Conservation (phyloP, 2,797 vertebrate species). For the Centropyge bicolor region DNA sequence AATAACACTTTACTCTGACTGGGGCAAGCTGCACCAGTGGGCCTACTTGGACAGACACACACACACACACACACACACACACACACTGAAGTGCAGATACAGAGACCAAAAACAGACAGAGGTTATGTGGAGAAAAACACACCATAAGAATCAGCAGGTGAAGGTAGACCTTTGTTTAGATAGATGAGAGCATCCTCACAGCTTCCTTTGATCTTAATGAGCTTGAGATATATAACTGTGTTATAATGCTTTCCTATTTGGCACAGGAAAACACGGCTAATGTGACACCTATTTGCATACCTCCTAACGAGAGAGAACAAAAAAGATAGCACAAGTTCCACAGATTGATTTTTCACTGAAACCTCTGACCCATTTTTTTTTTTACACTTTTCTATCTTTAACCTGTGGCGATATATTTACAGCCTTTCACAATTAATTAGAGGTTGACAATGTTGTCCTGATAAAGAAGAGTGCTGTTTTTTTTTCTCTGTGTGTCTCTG, state of each 20-base stretch:
- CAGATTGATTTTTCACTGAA: not conserved
- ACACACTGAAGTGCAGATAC: not conserved
- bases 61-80: not conserved
- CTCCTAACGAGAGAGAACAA: not conserved
- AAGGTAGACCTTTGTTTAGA: conserved; percentile 9
- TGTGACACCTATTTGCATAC: conserved; percentile 32
- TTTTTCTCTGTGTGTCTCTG: not conserved
- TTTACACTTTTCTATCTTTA: conserved; percentile 1
- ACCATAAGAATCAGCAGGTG: not conserved
- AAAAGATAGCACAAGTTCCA: not conserved
- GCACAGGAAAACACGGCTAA: not conserved
- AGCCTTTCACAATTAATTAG: not conserved
- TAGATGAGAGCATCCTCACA: not conserved
- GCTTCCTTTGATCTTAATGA: conserved; percentile 34
- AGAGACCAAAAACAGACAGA: conserved; percentile 10
- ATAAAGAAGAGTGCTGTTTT: not conserved
- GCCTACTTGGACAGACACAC: conserved; percentile 18
- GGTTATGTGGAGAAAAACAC: conserved; percentile 8
- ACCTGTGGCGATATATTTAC: not conserved
- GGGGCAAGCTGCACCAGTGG: conserved; percentile 49
- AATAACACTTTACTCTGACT: conserved; percentile 65
- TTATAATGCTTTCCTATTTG: conserved; percentile 16
- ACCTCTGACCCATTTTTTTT: conserved; percentile 1
- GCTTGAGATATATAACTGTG: not conserved
- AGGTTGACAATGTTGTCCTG: not conserved